Base-by-base conservation (phyloP, 2,113 vertebrate genomes). In the Ailurus styani region DNA sequence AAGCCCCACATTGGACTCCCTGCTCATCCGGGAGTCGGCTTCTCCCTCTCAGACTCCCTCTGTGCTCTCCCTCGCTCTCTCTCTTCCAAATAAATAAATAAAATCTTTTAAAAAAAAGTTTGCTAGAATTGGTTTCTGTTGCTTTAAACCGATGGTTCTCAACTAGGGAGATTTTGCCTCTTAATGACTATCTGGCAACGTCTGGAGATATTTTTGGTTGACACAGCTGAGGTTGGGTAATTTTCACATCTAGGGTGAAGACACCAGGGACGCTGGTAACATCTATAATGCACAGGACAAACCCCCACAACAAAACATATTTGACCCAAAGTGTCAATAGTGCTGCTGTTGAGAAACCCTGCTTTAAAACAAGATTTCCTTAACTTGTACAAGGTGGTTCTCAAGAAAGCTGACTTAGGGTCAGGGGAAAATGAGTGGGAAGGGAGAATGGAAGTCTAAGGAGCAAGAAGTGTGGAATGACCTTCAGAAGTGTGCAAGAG, bases 191-290 rank as follows among this genome's bases (percentile, higher is more conserved):
- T 54, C 37, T 85, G 45, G 17, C 29, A 62, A 93, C 40, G 34
- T 93, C 62, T 93, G 47, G 25, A 95, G 62, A 86, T 95, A 90
- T 86, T 94, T 86, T 90, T 86, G n/a, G 81, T 95, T 95, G 81
- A 88, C 29, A 93, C 27, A 55, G 29, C 34, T 64, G 20, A 62
- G 40, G 29, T 40, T 68, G 7, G 72, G 25, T 84, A 77, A 93
- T 75, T 57, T 52, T 93, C 23, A 23, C 47, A 93, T 93, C 40
- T 52, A 50, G 47, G 79, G 4, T 23, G 10, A 72, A 64, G 78
- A 89, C 42, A 62, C 17, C 52, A 68, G 29, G 37, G 64, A 79
- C 50, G 27, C 27, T n/a, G 72, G 21, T 73, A 73, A 70, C 34
- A 64, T 93, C 54, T 90, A 13, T 54, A 93, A 93, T 13, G n/a